Percentiles rank a stretch among this genome's conserved stretches.
phyloP scores from a whole-genome alignment of 2,888 invertebrate genomes.

The Chymomyza fuscimana region DNA sequence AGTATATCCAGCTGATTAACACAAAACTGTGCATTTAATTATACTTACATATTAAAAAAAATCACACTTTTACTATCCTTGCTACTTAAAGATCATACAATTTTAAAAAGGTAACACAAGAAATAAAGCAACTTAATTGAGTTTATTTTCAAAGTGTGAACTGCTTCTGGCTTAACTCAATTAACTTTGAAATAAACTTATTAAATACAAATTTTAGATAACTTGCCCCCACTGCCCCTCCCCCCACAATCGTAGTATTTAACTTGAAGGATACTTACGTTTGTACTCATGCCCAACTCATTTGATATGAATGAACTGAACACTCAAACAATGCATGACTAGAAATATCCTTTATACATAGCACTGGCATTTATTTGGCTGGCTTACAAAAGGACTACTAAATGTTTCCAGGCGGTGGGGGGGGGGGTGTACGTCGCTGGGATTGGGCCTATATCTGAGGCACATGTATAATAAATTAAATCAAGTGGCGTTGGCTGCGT shows the following conservation, averaged over 20 bases:
- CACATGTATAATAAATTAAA: conserved; percentile 27
- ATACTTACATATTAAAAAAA: no score
- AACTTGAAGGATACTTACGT: background rate
- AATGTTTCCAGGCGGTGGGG: background rate
- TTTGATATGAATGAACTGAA: background rate
- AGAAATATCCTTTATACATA: background rate
- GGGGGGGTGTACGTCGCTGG: no score
- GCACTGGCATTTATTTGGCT: background rate
- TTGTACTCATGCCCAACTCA: background rate
- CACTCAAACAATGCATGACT: background rate
- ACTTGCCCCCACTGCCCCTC: background rate
- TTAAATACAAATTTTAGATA: background rate
- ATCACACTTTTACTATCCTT: no score
- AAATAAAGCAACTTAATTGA: no score
- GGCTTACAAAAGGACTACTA: background rate
- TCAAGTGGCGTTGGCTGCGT: conserved; percentile 44
- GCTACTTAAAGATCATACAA: no score
- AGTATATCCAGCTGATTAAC: no score
- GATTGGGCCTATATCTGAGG: background rate
- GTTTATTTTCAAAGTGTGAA: no score
- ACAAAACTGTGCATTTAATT: no score
- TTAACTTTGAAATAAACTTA: background rate
- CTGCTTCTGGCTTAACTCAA: background rate
- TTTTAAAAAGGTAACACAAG: no score
- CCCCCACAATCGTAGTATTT: conserved; percentile 24